A percentile compares a stretch with the other conserved stretches of the same genome.
phyloP scores from a whole-genome alignment of 2,113 vertebrate species.

The Emberiza fucata region DNA sequence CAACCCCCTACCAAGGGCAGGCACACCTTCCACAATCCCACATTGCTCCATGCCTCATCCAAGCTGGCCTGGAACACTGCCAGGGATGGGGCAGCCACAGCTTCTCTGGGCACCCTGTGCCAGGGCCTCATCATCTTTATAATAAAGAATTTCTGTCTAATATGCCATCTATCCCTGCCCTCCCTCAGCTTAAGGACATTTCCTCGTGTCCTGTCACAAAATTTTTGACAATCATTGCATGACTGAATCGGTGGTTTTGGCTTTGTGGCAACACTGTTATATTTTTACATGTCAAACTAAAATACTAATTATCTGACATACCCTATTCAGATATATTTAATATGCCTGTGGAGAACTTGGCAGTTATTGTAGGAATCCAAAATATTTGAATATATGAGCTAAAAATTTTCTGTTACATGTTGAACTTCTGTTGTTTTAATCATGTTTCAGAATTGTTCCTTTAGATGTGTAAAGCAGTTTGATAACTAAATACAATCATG shows the following conservation, averaged over 20 bases:
- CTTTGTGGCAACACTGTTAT: neutral
- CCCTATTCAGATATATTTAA: neutral
- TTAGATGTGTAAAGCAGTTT: neutral
- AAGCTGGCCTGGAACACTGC: accelerated
- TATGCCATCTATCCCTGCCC: neutral
- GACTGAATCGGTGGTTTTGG: neutral
- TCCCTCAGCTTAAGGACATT: neutral
- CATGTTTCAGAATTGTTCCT: neutral
- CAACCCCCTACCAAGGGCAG: accelerated
- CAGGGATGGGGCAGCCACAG: neutral
- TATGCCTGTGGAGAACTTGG: neutral
- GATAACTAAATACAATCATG: neutral
- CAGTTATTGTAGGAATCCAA: neutral
- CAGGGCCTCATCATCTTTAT: neutral
- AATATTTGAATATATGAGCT: neutral
- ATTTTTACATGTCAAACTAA: neutral
- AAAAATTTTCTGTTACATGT: neutral
- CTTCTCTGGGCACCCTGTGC: accelerated
- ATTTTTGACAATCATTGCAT: neutral
- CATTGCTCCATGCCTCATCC: accelerated
- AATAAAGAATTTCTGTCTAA: neutral
- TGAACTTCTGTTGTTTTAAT: neutral
- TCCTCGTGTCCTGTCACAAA: neutral
- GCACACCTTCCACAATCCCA: neutral
- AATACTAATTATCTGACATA: neutral